Evolutionary conservation across 1,140 invertebrate species (phyloP).

Genomic region (Pemphigus obesinymphae): DNA sequence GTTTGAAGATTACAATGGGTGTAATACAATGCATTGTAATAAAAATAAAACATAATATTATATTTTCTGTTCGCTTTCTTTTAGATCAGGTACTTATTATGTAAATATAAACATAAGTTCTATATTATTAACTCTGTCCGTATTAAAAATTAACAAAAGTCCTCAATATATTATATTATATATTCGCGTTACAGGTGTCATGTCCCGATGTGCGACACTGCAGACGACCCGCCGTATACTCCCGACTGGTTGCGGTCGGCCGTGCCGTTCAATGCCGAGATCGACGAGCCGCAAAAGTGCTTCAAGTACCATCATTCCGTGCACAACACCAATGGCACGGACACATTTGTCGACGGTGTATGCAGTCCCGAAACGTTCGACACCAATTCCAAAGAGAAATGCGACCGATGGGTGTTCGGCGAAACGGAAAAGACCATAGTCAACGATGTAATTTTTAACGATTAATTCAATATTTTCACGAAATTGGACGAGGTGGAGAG

Average conservation of each 20-base stretch:
- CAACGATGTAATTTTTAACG: constrained; percentile 52
- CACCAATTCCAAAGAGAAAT: constrained; percentile 48
- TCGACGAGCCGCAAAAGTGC: background rate
- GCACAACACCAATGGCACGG: background rate
- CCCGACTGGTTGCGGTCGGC: background rate
- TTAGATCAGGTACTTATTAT: too few species aligned
- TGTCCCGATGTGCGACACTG: background rate
- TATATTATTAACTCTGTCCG: too few species aligned
- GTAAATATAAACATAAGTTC: too few species aligned
- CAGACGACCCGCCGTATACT: background rate
- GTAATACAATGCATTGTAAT: too few species aligned
- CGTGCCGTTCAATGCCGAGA: background rate
- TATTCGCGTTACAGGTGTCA: too few species aligned
- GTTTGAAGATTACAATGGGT: too few species aligned
- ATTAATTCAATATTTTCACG: background rate
- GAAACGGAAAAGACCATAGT: constrained; percentile 55
- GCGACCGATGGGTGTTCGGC: constrained; percentile 55
- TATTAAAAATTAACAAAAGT: too few species aligned
- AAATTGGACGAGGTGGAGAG: too few species aligned
- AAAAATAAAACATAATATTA: too few species aligned
- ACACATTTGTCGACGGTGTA: background rate
- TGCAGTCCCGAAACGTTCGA: constrained; percentile 14
- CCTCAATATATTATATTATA: too few species aligned
- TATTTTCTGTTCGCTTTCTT: too few species aligned
- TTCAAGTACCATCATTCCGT: background rate